Base-by-base conservation (phyloP, 2,113 vertebrate species). In the Vulpes vulpes region DNA sequence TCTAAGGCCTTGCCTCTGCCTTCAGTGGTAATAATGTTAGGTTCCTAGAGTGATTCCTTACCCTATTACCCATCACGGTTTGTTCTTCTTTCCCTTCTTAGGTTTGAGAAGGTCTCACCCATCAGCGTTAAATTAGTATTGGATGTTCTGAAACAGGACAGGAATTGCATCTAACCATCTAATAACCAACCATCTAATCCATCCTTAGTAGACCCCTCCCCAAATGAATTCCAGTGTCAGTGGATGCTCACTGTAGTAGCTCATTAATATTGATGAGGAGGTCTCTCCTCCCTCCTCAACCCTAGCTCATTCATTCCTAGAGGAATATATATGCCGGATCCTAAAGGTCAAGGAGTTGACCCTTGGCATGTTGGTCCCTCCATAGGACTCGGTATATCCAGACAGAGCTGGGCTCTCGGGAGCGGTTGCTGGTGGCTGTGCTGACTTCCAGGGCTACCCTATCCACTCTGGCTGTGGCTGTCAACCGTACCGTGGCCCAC, bases 321-420 rank as follows among this genome's bases (percentile, higher is more conserved):
- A 11, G 79, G 1, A 73, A 60, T 64, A 4, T 51, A 2, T 30
- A 5, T 11, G 20, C 53, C 6, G 53, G 27, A 23, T 64, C 80
- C 38, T 59, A 15, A 51, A 64, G 14, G 30, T 55, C 23, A 57
- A 49, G 73, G 83, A 35, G 23, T 7, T 95, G 87, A 95, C 65
- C 15, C 25, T 9, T 64, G 57, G 51, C 74, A 10, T 10, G 19
- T 79, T 93, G 94, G n/a, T 96, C 91, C 91, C 87, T 90, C 95
- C 81, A 0, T 99, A 99, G 99, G 98, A 99, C 99, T 2, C 99
- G 99, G 57, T 99, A 99, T 87, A 99, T 99, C 97, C 99, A 99
- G 98, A 99, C 99, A 2, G 99, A 99, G 81, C 91, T 99, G 98
- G 99, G 99, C n/a, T 99, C 99, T 96, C 99, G 99, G 0, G 99